Evolutionary conservation across 2,888 invertebrate species (phyloP), one percentile per base, ranked within the genome.

Genomic region (Drosophila crucigera): DNA sequence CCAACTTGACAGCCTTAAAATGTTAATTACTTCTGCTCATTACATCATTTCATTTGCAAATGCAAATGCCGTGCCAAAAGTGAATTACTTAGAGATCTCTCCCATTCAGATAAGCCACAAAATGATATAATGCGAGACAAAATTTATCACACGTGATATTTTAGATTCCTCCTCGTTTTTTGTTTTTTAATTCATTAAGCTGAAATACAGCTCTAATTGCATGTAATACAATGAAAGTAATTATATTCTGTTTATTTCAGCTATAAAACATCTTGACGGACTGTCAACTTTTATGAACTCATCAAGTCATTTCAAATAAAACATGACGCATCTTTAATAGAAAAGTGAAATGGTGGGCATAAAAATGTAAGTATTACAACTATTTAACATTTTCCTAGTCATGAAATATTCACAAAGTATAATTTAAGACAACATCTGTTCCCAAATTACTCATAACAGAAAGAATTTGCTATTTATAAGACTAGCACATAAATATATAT

Each of bases 1-100:
- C 22, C 35, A n/a, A 49, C 49, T 28, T 25, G 52, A 39, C 54
- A 65, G 43, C 47, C 56, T 30, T 59, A 68, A 75, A 80, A 83
- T 83, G 91, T 70, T 90, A 90, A 85, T 89, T 85, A 90, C 66
- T 58, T 43, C n/a, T 25, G 58, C 70, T 67, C 68, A 66, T 90
- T 85, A 89, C 89, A 85, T 89, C 84, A 85, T 67, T 69, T 39
- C 19, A 47, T 30, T 52, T 41, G 60, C 53, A 54, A 43, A 41
- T 75, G 63, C 76, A 80, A 68, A 52, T 77, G 63, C 69, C 79
- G 79, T 79, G 79, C 55, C 49, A 41, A 43, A 33, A 59, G 56
- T 35, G 59, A 67, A 82, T 79, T 73, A 82, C n/a, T 69, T 55
- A 16, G 22, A 69, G 68, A 66, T 68, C 33, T 72, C 30, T 22